phyloP scores from a whole-genome alignment of 2,113 vertebrate genomes.

The Clarias macrocephalus region DNA sequence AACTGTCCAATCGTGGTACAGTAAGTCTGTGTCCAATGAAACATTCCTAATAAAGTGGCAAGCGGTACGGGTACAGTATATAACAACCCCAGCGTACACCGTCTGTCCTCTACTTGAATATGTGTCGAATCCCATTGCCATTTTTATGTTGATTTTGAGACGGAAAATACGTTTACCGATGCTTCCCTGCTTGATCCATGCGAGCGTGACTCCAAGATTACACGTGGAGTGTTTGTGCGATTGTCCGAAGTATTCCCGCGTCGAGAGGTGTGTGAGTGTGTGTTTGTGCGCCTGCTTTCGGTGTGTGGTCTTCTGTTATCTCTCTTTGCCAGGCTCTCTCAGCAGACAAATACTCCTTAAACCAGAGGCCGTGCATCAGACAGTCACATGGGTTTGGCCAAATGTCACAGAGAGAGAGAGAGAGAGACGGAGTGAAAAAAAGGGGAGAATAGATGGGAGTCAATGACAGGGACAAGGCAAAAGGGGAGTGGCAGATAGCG shows the following conservation, averaged over 20 bases:
- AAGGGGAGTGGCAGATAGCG: background rate
- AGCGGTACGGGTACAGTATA: background rate
- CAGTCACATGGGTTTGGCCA: slow-evolving; percentile 62
- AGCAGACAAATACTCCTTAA: slow-evolving; percentile 68
- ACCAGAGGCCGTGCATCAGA: slow-evolving; percentile 73
- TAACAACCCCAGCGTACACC: background rate
- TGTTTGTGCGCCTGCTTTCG: slow-evolving; percentile 46
- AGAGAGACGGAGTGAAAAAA: background rate
- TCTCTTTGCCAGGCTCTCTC: slow-evolving; percentile 69
- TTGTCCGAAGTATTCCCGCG: slow-evolving; percentile 9
- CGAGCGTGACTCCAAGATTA: background rate
- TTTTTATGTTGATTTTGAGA: background rate
- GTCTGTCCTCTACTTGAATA: background rate
- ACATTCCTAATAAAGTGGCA: background rate
- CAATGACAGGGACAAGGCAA: background rate
- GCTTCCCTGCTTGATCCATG: slow-evolving; percentile 40
- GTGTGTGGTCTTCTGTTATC: slow-evolving; percentile 66
- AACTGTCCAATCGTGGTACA: no score
- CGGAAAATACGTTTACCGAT: slow-evolving; percentile 16
- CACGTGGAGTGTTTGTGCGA: slow-evolving; percentile 20
- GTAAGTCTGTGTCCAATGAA: no score
- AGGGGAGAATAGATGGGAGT: background rate
- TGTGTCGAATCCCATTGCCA: background rate
- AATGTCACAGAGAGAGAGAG: slow-evolving; percentile 62
- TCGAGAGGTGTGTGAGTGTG: slow-evolving; percentile 27